phyloP scores from a whole-genome alignment of 2,113 vertebrate species.

The Dicerorhinus sumatrensis region DNA sequence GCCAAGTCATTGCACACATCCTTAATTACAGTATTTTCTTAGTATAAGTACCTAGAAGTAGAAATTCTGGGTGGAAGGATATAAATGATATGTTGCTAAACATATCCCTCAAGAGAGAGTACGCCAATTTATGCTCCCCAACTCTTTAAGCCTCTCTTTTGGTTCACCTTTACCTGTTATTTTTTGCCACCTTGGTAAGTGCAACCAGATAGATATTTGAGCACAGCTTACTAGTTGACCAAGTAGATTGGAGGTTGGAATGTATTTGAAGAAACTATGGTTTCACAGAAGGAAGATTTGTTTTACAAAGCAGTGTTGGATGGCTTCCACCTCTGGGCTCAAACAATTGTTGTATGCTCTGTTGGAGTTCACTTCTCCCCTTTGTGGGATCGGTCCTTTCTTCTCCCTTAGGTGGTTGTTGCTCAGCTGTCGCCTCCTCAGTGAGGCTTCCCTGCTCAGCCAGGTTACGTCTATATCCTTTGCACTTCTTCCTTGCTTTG shows the following conservation, averaged over 20 bases:
- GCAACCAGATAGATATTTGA: background rate
- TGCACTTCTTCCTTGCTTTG: background rate
- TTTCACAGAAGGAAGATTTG: background rate
- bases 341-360: background rate
- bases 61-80: background rate
- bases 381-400: background rate
- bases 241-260: background rate
- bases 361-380: accelerated
- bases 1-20: background rate
- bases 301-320: background rate
- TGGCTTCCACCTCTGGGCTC: background rate
- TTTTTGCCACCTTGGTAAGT: background rate
- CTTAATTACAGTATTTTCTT: background rate
- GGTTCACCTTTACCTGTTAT: background rate
- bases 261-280: background rate
- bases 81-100: background rate
- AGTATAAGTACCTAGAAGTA: background rate
- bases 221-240: background rate
- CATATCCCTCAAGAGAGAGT: background rate
- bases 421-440: background rate
- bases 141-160: background rate
- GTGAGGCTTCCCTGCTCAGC: background rate
- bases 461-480: background rate
- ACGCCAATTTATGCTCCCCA: background rate
- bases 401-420: background rate